These are phyloP conservation scores for Torymus auratus DNA, from an alignment of 2,888 invertebrate genomes.

Conservation along the genomic window DNA sequence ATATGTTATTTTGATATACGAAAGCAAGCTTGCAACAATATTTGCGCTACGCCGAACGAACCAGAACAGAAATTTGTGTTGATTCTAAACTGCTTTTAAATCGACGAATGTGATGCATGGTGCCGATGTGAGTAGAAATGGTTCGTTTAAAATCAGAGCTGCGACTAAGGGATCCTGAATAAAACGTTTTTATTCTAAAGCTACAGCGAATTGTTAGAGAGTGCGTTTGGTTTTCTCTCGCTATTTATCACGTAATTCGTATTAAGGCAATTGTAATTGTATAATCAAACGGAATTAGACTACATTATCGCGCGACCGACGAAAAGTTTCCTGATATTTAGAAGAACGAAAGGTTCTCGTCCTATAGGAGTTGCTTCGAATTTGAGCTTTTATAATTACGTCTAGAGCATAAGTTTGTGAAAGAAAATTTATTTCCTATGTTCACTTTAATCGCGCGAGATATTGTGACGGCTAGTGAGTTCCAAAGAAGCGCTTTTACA, in stretches of 20 bases:
- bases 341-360: slow-evolving; percentile 29
- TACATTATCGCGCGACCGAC: slow-evolving; percentile 27
- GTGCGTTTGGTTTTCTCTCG: slow-evolving; percentile 4
- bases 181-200: slow-evolving; percentile 17
- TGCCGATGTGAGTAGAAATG: neutral
- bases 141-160: neutral
- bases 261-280: slow-evolving; percentile 29
- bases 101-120: neutral
- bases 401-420: slow-evolving; percentile 32
- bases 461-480: slow-evolving; percentile 60
- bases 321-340: slow-evolving; percentile 27
- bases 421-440: slow-evolving; percentile 50
- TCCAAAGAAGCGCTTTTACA: slow-evolving; percentile 59
- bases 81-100: neutral
- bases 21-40: neutral
- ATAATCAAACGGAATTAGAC: slow-evolving; percentile 41
- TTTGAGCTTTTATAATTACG: slow-evolving; percentile 48
- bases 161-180: neutral
- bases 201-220: slow-evolving; percentile 37
- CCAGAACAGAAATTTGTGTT: slow-evolving; percentile 3
- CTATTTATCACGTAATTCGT: slow-evolving; percentile 20
- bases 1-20: too few relatives aligned
- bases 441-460: slow-evolving; percentile 43
- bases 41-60: neutral
- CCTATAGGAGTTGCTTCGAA: slow-evolving; percentile 52